A percentile compares a stretch with the other conserved stretches of the same genome.
These are phyloP conservation scores for Philereme vetulata DNA, from an alignment of 2,888 invertebrate species.

Conservation along the genomic window DNA sequence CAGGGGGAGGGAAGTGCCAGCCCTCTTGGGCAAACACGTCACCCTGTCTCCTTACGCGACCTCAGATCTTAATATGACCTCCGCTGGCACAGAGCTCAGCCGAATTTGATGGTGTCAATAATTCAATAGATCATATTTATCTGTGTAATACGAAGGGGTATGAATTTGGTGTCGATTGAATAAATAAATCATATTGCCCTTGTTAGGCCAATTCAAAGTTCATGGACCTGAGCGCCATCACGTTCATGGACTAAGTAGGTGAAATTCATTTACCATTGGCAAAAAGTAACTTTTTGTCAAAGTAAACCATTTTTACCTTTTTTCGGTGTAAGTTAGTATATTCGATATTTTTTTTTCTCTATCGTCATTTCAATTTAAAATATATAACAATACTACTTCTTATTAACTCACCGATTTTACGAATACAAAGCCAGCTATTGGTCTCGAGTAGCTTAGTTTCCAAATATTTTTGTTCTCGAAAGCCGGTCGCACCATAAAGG, in stretches of 20 bases:
- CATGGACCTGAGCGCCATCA: too few species aligned
- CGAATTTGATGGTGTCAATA: constrained; percentile 39
- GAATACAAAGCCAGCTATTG: too few species aligned
- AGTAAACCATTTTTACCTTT: too few species aligned
- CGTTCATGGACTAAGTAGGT: too few species aligned
- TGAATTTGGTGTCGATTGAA: constrained; percentile 7
- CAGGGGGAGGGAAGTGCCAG: constrained; percentile 13
- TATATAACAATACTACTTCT: too few species aligned
- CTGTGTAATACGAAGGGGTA: constrained; percentile 19
- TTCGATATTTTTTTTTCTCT: too few species aligned
- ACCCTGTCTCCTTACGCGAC: constrained; percentile 38
- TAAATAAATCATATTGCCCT: constrained; percentile 14
- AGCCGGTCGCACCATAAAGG: constrained; percentile 17
- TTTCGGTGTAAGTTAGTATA: too few species aligned
- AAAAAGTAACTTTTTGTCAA: too few species aligned
- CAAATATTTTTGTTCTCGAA: constrained; percentile 13
- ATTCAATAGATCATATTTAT: constrained; percentile 40
- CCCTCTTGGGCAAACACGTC: constrained; percentile 44
- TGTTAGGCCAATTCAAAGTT: constrained; percentile 1
- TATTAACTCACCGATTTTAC: too few species aligned
- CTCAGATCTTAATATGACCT: constrained; percentile 45
- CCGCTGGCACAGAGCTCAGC: constrained; percentile 36
- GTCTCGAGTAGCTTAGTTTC: background rate
- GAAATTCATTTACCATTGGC: too few species aligned
- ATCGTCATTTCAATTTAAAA: background rate